Evolutionary conservation across 2,797 vertebrate genomes (phyloP).

Genomic region (Sebastes cheni): DNA sequence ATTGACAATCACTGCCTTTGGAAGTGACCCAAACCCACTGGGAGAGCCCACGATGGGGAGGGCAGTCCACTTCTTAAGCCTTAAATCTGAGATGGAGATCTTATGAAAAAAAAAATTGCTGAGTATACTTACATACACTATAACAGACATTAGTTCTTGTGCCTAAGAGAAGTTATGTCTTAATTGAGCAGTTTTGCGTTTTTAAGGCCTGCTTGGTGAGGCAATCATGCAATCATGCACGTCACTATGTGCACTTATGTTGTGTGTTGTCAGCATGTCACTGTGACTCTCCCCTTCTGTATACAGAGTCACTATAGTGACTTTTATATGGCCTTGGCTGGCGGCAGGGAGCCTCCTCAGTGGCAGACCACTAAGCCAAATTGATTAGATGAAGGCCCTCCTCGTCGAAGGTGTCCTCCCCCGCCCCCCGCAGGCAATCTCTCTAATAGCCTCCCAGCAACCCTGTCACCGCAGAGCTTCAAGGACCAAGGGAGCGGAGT

Average conservation of each 20-base stretch:
- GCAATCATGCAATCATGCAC: not conserved
- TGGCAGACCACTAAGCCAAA: constrained; percentile 71
- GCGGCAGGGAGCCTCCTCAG: constrained; percentile 42
- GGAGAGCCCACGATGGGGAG: constrained; percentile 22
- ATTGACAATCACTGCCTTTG: constrained; percentile 60
- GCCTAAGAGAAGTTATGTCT: not conserved
- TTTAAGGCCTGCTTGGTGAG: not conserved
- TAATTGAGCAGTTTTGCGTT: not conserved
- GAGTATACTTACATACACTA: not conserved
- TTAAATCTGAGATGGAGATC: constrained; percentile 24
- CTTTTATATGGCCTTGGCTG: constrained; percentile 69
- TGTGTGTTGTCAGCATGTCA: constrained; percentile 15
- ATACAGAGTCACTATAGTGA: constrained; percentile 21
- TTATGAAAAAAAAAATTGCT: not conserved
- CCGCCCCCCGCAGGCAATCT: constrained; percentile 55
- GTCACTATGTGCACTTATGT: not conserved
- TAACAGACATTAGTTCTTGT: not conserved
- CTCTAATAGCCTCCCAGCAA: constrained; percentile 60
- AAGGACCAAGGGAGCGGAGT: constrained; percentile 8
- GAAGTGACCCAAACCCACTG: constrained; percentile 39
- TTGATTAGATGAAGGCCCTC: constrained; percentile 75
- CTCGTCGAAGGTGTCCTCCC: constrained; percentile 61
- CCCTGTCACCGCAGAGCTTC: constrained; percentile 38
- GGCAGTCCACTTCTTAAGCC: constrained; percentile 12
- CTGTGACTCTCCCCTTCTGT: not conserved